Evolutionary conservation across 2,888 invertebrate species (phyloP).

Genomic region (Esperia sulphurella): DNA sequence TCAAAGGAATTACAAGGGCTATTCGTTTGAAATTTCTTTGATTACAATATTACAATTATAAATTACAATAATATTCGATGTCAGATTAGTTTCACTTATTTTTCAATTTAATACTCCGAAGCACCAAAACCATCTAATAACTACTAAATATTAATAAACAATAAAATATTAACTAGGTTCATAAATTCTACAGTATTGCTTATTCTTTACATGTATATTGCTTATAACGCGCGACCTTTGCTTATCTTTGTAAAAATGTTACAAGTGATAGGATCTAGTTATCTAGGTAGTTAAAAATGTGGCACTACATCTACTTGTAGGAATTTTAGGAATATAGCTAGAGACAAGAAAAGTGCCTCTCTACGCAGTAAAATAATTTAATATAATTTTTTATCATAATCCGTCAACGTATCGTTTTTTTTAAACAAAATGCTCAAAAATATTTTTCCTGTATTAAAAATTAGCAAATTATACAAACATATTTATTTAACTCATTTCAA

Average conservation of each 20-base stretch:
- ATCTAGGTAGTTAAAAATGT: conserved; percentile 46
- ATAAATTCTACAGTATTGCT: conserved; percentile 68
- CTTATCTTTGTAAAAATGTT: conserved; percentile 43
- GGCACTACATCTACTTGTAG: conserved; percentile 60
- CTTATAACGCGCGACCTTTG: conserved; percentile 67
- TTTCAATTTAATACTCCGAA: conserved; percentile 57
- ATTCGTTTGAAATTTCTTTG: conserved; percentile 1
- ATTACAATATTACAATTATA: conserved; percentile 35
- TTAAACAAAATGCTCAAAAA: too few species aligned
- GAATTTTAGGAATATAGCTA: conserved; percentile 50
- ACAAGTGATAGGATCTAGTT: conserved; percentile 30
- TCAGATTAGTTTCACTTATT: conserved; percentile 52
- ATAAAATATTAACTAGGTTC: conserved; percentile 37
- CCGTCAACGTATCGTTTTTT: neutral
- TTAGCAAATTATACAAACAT: too few species aligned
- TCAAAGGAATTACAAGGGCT: too few species aligned
- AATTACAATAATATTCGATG: conserved; percentile 60
- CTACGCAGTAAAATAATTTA: conserved; percentile 8
- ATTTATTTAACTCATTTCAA: too few species aligned
- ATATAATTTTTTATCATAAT: neutral
- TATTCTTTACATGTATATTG: conserved; percentile 70
- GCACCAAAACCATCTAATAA: conserved; percentile 68
- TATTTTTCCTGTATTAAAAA: too few species aligned
- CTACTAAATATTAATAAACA: conserved; percentile 57
- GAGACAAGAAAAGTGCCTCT: conserved; percentile 43